Evolutionary conservation across 2,113 vertebrate genomes (phyloP), one percentile per base, ranked within the genome.

Genomic region (Pedetes capensis): DNA sequence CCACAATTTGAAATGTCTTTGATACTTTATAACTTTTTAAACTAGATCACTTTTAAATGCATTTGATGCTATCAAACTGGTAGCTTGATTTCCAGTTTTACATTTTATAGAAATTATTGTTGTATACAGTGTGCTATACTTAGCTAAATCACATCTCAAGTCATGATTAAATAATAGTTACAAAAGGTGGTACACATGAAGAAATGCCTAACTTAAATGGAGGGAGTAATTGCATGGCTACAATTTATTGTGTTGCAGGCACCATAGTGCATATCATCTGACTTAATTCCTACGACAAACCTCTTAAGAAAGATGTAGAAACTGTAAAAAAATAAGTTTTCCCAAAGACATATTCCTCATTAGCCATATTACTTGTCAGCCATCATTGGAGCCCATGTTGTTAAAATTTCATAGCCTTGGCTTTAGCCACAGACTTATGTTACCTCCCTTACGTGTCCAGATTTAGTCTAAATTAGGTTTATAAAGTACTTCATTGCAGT

Each of bases 1-100:
- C 27, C n/a, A 8, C 7, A 34, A 4, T 86, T 3, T 57, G 66
- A 51, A 17, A 25, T 74, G 18, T 64, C 47, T 91, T 85, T 91
- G 68, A 91, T 96, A 86, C 76, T 79, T 59, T 13, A 10, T 71
- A 87, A 69, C 27, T 47, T 63, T 75, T 89, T 55, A 20, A 81
- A 74, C 44, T 69, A 55, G 49, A 3, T 79, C 49, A 47, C 32
- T 81, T 44, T 89, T 93, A 39, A 76, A 23, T 78, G 14, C 64
- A 12, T 71, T 72, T 37, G 25, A 53, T 68, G 34, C 22, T 89
- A 10, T 91, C 22, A 87, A 82, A 92, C 39, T 44, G 69, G 79
- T 76, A 49, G 37, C 57, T 49, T 69, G 51, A 57, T 87, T 87
- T 63, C 49, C 14, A 37, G 4, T 75, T 72, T 66, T 53, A 32